Percentiles rank a stretch among this genome's conserved stretches.
These are phyloP conservation scores for Lasiommata megera DNA, from an alignment of 2,888 invertebrate genomes.

Conservation along the genomic window DNA sequence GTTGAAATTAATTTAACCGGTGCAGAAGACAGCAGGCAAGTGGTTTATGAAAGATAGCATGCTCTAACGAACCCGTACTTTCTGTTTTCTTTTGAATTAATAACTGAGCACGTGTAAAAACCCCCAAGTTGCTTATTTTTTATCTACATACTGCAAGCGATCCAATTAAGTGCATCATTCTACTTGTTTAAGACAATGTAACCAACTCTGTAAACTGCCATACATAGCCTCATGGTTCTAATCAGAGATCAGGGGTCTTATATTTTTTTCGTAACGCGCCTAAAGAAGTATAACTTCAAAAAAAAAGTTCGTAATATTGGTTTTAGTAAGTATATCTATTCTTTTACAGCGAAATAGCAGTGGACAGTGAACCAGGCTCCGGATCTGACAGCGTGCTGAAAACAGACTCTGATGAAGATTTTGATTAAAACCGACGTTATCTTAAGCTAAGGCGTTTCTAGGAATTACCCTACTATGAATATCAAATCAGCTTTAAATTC, in stretches of 20 bases:
- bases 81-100: neutral
- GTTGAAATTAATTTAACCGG: slow-evolving; percentile 61
- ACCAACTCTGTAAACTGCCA: too few relatives aligned
- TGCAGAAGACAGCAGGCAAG: slow-evolving; percentile 62
- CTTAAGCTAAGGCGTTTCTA: slow-evolving; percentile 8
- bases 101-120: neutral
- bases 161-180: too few relatives aligned
- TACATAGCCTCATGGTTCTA: too few relatives aligned
- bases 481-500: neutral
- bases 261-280: too few relatives aligned
- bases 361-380: slow-evolving; percentile 72
- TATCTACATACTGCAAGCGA: too few relatives aligned
- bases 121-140: neutral
- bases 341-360: slow-evolving; percentile 57
- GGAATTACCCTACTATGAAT: neutral
- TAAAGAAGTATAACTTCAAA: too few relatives aligned
- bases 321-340: too few relatives aligned
- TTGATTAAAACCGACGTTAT: slow-evolving; percentile 48
- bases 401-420: slow-evolving; percentile 77
- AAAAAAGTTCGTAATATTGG: too few relatives aligned
- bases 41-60: slow-evolving; percentile 30
- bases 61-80: neutral
- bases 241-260: too few relatives aligned
- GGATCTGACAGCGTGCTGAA: slow-evolving; percentile 75
- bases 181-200: too few relatives aligned